phyloP scores from a whole-genome alignment of 2,888 invertebrate genomes.

The Selenia dentaria region DNA sequence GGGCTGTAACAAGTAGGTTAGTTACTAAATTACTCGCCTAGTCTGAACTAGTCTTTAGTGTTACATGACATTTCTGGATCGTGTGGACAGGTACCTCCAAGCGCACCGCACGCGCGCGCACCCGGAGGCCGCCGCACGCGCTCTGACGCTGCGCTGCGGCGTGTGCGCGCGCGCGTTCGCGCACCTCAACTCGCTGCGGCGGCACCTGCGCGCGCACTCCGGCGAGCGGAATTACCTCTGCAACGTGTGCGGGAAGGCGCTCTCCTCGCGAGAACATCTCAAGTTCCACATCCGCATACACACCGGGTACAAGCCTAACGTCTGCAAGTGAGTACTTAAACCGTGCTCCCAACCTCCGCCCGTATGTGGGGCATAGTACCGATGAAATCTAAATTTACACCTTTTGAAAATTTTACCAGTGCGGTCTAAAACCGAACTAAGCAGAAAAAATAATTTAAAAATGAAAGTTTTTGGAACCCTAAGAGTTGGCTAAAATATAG shows the following conservation, averaged over 20 bases:
- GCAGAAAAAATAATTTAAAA: no score
- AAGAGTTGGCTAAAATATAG: no score
- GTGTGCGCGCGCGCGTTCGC: constrained; percentile 76
- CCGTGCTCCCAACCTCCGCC: no score
- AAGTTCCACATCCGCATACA: constrained; percentile 86
- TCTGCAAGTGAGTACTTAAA: constrained; percentile 77
- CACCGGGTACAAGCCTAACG: constrained; percentile 86
- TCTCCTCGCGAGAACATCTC: constrained; percentile 84
- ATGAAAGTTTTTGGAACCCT: no score
- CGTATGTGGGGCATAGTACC: no score
- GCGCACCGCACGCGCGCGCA: constrained; percentile 68
- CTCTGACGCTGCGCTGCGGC: constrained; percentile 68
- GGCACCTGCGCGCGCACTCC: constrained; percentile 74
- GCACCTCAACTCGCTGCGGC: constrained; percentile 77
- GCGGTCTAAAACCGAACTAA: no score
- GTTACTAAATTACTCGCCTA: no score
- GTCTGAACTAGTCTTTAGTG: no score
- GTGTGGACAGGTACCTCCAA: constrained; percentile 59
- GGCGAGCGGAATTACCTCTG: constrained; percentile 84
- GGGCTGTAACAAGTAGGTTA: no score
- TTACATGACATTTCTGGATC: no score
- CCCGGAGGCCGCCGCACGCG: constrained; percentile 63
- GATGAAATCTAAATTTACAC: no score
- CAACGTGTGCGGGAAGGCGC: constrained; percentile 85
- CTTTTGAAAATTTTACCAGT: no score